Evolutionary conservation across 2,797 vertebrate genomes (phyloP), one percentile per base, ranked within the genome.

Genomic region (Sebastes minor): DNA sequence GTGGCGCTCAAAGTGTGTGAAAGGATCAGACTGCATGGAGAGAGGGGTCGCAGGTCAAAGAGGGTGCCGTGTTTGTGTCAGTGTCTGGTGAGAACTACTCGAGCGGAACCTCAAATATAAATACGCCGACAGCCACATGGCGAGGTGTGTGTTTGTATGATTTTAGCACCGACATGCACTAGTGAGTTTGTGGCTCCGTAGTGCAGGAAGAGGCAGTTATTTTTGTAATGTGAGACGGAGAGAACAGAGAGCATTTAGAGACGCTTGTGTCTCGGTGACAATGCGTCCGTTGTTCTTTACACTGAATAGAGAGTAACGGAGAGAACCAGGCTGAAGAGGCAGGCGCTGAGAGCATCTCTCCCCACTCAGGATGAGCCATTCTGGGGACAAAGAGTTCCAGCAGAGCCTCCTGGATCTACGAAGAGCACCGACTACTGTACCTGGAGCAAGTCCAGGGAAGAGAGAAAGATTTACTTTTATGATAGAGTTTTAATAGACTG

Each of bases 21-120:
- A 86, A 81, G 67, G 22, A 16, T 76, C 75, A 12, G 64, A 25
- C 25, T 73, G 76, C 61, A 33, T 53, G 77, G 27, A 60, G 74
- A 30, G 60, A 76, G 38, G 68, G 76, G 84, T 82, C 87, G 77
- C 27, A 83, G 89, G 89, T 90, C 86, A 88, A 73, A 86, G 67
- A 86, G 63, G 46, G 38, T 67, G 78, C 75, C 81, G 52, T 89
- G 90, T 89, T 81, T 86, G 59, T 81, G 81, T 88, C 91, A 75
- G 56, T n/a, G 77, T 88, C 87, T 86, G 89, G 74, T 84, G 81
- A 86, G 86, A 90, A 66, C 80, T 20, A n/a, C 53, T 69, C n/a
- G 27, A 75, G 79, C 68, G 56, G 59, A 92, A 83, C 85, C 32
- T 78, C 53, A 16, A 68, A 46, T 71, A 74, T 84, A 90, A 89